A percentile compares a stretch with the other conserved stretches of the same genome.
Evolutionary conservation across 2,888 invertebrate genomes (phyloP).

Genomic region (Thysanoteuthis rhombus): DNA sequence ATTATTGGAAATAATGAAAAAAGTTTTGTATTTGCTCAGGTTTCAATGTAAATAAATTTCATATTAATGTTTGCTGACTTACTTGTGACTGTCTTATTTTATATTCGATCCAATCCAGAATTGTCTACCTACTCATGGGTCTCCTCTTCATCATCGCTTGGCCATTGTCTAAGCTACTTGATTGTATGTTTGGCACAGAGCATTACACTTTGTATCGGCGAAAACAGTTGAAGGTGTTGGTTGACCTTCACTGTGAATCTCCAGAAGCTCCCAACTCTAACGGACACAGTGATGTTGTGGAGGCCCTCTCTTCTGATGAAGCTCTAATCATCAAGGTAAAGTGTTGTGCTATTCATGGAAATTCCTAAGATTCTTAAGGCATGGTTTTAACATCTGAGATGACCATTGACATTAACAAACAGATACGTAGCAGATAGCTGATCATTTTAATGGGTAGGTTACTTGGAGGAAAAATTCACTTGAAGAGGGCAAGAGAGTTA

Average conservation of each 20-base stretch:
- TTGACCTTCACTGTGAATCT: constrained; percentile 56
- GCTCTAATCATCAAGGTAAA: constrained; percentile 64
- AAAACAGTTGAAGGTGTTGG: constrained; percentile 63
- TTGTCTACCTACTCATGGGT: constrained; percentile 64
- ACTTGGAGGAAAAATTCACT: too few relatives aligned
- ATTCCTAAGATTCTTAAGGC: background rate
- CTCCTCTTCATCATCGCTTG: constrained; percentile 61
- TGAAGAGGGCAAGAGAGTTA: too few relatives aligned
- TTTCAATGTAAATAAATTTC: background rate
- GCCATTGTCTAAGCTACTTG: constrained; percentile 66
- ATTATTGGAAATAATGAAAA: too few relatives aligned
- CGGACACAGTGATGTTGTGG: constrained; percentile 35
- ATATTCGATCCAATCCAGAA: constrained; percentile 43
- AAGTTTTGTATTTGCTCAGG: background rate
- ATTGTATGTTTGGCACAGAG: constrained; percentile 63
- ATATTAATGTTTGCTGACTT: background rate
- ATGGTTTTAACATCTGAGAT: background rate
- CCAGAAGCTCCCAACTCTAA: constrained; percentile 16
- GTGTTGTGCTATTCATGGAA: background rate
- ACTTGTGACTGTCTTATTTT: background rate
- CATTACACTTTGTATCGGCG: constrained; percentile 63
- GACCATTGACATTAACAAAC: background rate
- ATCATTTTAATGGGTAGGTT: too few relatives aligned
- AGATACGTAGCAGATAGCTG: background rate
- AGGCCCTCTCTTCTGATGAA: constrained; percentile 59